Evolutionary conservation across 2,888 invertebrate genomes (phyloP).

Genomic region (Pterostichus madidus): DNA sequence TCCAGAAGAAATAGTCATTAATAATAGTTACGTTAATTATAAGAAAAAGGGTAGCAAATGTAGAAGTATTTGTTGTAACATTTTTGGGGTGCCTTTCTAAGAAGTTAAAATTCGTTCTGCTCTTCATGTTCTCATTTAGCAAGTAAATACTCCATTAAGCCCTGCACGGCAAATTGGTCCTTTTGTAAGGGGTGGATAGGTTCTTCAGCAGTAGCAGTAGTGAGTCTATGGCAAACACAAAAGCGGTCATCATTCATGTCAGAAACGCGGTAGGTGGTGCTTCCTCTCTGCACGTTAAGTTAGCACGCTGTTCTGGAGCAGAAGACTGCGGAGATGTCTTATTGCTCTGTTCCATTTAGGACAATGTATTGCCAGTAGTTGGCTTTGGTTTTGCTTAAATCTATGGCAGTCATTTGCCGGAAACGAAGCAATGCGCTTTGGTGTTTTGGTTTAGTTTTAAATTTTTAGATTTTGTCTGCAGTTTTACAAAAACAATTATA

Average conservation of each 20-base stretch:
- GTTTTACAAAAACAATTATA: too few species aligned
- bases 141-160: constrained; percentile 61
- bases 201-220: not conserved
- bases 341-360: constrained; percentile 47
- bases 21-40: too few species aligned
- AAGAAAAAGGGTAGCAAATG: constrained; percentile 1
- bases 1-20: too few species aligned
- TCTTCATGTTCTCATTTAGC: constrained; percentile 62
- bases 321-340: constrained; percentile 31
- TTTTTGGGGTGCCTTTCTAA: constrained; percentile 58
- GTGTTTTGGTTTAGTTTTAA: too few species aligned
- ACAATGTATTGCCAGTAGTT: constrained; percentile 35
- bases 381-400: constrained; percentile 51
- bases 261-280: constrained; percentile 75
- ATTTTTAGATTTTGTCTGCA: too few species aligned
- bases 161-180: constrained; percentile 7
- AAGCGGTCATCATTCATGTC: constrained; percentile 75
- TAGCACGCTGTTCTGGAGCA: not conserved
- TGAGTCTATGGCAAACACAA: constrained; percentile 42
- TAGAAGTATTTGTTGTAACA: constrained; percentile 21
- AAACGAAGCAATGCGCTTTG: not conserved
- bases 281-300: constrained; percentile 42
- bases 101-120: constrained; percentile 56
- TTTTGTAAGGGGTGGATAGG: not conserved
- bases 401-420: constrained; percentile 25